phyloP scores from a whole-genome alignment of 2,113 vertebrate species.

The Sprattus sprattus region DNA sequence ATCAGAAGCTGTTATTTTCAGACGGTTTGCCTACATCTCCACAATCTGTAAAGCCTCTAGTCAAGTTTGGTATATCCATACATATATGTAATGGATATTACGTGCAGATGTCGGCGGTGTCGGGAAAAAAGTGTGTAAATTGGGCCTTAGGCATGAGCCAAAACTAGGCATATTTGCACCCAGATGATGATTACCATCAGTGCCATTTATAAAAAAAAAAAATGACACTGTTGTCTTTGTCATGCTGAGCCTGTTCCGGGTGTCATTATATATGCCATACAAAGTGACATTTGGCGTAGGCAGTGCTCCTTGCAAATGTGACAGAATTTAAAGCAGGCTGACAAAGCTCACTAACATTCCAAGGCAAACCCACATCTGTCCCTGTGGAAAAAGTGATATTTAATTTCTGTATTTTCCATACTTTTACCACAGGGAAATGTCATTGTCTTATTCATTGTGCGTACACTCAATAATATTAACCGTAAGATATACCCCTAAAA shows the following conservation, averaged over 20 bases:
- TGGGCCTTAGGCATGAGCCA: too few species aligned
- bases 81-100: not conserved
- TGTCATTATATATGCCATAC: conserved; percentile 33
- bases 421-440: not conserved
- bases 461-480: conserved; percentile 11
- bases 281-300: conserved; percentile 50
- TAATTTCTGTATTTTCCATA: conserved; percentile 8
- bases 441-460: not conserved
- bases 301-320: conserved; percentile 33
- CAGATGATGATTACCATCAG: not conserved
- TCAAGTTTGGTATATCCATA: not conserved
- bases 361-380: conserved; percentile 27
- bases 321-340: conserved; percentile 37
- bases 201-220: not conserved
- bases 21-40: not conserved
- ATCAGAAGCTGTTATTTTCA: not conserved
- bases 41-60: not conserved
- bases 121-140: too few species aligned
- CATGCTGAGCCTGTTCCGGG: conserved; percentile 15
- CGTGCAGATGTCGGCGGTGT: too few species aligned
- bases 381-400: conserved; percentile 45
- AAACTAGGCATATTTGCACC: not conserved
- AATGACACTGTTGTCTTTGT: conserved; percentile 13
- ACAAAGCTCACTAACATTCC: conserved; percentile 27
- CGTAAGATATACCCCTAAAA: not conserved